Evolutionary conservation across 2,888 invertebrate species (phyloP), one percentile per base, ranked within the genome.

Genomic region (Microchrysa polita): DNA sequence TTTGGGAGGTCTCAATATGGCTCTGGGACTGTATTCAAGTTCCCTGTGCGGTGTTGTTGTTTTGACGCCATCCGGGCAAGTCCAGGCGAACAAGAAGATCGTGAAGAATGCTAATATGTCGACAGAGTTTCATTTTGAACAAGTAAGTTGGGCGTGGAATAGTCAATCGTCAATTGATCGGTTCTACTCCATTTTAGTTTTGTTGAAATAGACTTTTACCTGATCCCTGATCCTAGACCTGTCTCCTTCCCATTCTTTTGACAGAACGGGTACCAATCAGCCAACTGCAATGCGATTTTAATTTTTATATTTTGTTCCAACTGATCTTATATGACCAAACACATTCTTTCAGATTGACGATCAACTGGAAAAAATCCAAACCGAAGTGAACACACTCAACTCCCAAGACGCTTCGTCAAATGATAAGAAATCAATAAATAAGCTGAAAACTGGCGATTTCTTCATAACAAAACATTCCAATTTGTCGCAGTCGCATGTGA

Each of bases 111-210:
- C 85, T 1, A 84, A 84, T 74, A 81, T 82, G 82, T 93, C 94
- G 0, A 95, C 98, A 1, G 99, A 99, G 84, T 95, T 98, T 82
- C 99, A 99, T 87, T 98, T 99, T 85, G 82, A 83, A 40, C 85
- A 84, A 76, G 82, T 82, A 76, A 20, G 18, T 59, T 67, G 59
- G 61, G 60, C 48, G 5, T n/a, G n/a, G n/a, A n/a, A n/a, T n/a
- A n/a, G n/a, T n/a, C n/a, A n/a, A n/a, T n/a, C n/a, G n/a, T n/a
- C n/a, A n/a, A n/a, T n/a, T n/a, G n/a, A n/a, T n/a, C n/a, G n/a
- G n/a, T n/a, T n/a, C n/a, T n/a, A n/a, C n/a, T n/a, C n/a, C n/a
- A n/a, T n/a, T n/a, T n/a, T n/a, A n/a, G n/a, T n/a, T n/a, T n/a
- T n/a, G n/a, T n/a, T n/a, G n/a, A n/a, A n/a, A n/a, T n/a, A n/a